Base-by-base conservation (phyloP, 1,140 invertebrate species). In the Papilio aristodemus region DNA sequence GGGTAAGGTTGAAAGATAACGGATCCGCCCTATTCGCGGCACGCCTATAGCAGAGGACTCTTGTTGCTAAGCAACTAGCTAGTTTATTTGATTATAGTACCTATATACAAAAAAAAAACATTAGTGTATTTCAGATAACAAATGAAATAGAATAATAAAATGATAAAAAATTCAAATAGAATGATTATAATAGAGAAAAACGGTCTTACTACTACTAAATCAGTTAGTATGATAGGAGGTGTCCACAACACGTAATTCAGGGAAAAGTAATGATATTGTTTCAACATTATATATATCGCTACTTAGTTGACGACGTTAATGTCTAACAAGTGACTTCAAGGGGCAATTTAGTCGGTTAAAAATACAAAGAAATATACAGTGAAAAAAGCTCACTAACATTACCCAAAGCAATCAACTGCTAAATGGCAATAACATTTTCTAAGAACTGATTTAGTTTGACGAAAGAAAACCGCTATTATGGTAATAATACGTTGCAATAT, bases 1-100 rank as follows among this genome's bases (percentile, higher is more conserved):
- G 36, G 17, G 37, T 43, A 54, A 68, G 58, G 59, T 17, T 14
- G 8, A 50, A 22, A 66, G 74, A 71, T 66, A 67, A 39, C 54
- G 74, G 73, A 72, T 78, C 79, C 73, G 73, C 73, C 73, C 63
- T 41, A 38, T 43, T 22, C 9, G 58, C 71, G 71, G 63, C 71
- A 74, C 81, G 75, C 77, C 76, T 78, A 74, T 39, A 66, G 6
- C 59, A 72, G 54, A 54, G 17, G 70, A 72, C 54, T 71, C n/a
- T 0, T 60, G 83, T 87, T 78, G 81, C 85, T 78, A 73, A 22
- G 83, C 73, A 80, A 85, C 77, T 6, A 41, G n/a, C 32, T 59
- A 1, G 57, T 37, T 59, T 59, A 59, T 37, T 14, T 9, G 9
- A 0, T 36, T 37, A 8, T 13, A 36, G 57, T n/a, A 58, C n/a